Percentiles rank a stretch among this genome's conserved stretches.
These are phyloP conservation scores for Ciconia stormi DNA, from an alignment of 2,113 vertebrate species.

Conservation along the genomic window DNA sequence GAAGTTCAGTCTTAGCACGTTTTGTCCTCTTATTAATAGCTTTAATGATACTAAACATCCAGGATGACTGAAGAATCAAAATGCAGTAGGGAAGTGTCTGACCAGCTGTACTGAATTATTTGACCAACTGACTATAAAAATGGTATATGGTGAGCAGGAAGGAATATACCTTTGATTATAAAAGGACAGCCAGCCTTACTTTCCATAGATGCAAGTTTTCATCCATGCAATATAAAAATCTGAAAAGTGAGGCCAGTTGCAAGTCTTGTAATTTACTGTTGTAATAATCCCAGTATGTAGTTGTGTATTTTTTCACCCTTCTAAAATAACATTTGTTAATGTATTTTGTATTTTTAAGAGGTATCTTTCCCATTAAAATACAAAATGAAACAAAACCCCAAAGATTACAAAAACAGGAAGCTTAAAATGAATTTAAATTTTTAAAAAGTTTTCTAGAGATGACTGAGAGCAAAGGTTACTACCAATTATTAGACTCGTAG, in stretches of 20 bases:
- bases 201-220: neutral
- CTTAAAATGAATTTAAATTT: neutral
- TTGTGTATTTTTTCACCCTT: neutral
- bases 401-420: neutral
- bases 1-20: neutral
- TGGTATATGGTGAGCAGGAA: neutral
- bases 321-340: neutral
- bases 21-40: neutral
- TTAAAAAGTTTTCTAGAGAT: neutral
- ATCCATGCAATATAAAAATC: neutral
- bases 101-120: neutral
- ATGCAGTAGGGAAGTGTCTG: neutral
- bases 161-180: neutral
- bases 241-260: neutral
- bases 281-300: neutral
- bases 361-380: neutral
- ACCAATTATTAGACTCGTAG: neutral
- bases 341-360: neutral
- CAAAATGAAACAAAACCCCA: neutral
- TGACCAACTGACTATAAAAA: neutral
- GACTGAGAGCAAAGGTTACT: neutral
- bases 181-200: neutral
- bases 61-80: neutral
- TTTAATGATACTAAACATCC: neutral
- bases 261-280: neutral